Evolutionary conservation across 2,888 invertebrate genomes (phyloP).

Genomic region (Rhynchonema sp.): DNA sequence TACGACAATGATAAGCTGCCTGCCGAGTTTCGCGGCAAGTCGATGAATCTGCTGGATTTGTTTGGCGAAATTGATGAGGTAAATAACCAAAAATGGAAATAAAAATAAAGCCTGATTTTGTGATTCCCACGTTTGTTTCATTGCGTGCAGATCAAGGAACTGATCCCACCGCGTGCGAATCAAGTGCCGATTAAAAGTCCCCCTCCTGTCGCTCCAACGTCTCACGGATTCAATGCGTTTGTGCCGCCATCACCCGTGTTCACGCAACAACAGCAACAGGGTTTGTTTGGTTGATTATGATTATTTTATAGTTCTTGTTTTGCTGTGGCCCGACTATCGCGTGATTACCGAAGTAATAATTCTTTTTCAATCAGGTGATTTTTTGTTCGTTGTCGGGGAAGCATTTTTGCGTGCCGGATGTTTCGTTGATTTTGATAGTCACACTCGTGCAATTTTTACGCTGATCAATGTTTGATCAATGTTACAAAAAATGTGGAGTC

Average conservation of each 20-base stretch:
- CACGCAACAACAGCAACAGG: neutral
- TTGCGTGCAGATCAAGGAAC: too few species aligned
- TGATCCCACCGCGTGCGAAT: neutral
- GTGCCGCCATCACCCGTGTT: neutral
- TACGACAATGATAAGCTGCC: neutral
- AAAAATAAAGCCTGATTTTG: too few species aligned
- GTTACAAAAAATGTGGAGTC: too few species aligned
- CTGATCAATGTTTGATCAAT: too few species aligned
- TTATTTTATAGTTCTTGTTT: neutral
- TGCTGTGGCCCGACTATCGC: too few species aligned
- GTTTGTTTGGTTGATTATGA: neutral
- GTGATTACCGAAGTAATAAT: neutral
- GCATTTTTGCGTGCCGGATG: too few species aligned
- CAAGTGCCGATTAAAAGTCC: neutral
- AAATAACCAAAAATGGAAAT: too few species aligned
- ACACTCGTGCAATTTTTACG: too few species aligned
- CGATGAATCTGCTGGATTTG: neutral
- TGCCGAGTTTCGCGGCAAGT: neutral
- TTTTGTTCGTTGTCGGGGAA: neutral
- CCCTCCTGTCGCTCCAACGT: neutral
- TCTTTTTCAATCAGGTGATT: neutral
- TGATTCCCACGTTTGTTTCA: too few species aligned
- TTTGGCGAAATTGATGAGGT: neutral
- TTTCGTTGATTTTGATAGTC: too few species aligned
- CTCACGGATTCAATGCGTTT: neutral